Evolutionary conservation across 2,113 vertebrate species (phyloP), one percentile per base, ranked within the genome.

Genomic region (Phasianus colchicus): DNA sequence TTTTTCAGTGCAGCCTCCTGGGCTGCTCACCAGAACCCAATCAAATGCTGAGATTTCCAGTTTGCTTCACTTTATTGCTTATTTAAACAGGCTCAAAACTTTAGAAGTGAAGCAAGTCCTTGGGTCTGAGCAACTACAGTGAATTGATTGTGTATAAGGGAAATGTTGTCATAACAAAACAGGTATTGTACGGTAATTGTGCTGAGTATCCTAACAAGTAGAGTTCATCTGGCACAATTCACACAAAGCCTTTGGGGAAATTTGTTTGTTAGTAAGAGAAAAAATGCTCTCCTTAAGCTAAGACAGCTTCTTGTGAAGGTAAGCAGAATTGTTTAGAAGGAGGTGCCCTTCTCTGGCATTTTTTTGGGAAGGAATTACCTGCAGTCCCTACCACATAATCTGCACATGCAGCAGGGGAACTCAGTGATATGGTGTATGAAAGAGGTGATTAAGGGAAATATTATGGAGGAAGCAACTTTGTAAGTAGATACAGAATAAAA

Each of bases 101-200:
- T 20, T 77, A 76, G 64, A 85, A 81, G 50, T 32, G 24, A 70
- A 91, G 32, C n/a, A 83, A 79, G 45, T 94, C 75, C 55, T 95
- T 34, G 32, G 87, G 60, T 91, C 61, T 69, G 57, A 43, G 42
- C 74, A 38, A 64, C 84, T 83, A 21, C 9, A 16, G 55, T 43
- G 78, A 43, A 83, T 71, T 89, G 65, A 78, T 34, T 60, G 69
- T 69, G 77, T 7, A 1, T 60, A 25, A 13, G 60, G 60, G 66
- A 92, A 83, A 77, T 38, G 38, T 55, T 88, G 91, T 81, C 81
- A 89, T 67, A 92, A 93, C 52, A 83, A 88, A 95, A 78, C 88
- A 93, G 65, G 79, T 92, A 87, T 58, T 90, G 52, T 21, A 74
- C 64, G 25, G 60, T 91, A 86, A 88, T 91, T 71, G 52, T 74